Evolutionary conservation across 2,113 vertebrate species (phyloP).

Genomic region (Phaethornis superciliosus): DNA sequence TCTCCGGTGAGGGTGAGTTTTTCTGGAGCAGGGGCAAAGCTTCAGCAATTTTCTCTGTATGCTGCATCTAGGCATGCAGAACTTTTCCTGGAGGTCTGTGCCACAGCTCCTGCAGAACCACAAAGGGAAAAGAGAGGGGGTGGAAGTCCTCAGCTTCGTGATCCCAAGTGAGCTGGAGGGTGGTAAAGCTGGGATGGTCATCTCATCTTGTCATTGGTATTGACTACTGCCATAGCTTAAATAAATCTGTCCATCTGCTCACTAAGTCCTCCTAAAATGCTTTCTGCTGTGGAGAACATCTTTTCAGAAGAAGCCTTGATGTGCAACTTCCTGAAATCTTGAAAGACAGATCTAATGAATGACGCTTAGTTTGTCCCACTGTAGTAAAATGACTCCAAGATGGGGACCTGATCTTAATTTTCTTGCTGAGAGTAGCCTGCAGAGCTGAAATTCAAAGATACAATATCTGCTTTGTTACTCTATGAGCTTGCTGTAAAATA

Average conservation of each 20-base stretch:
- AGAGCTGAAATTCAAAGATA: constrained; percentile 54
- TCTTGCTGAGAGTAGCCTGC: constrained; percentile 43
- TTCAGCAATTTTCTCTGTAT: neutral
- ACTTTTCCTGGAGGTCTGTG: neutral
- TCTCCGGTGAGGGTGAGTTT: neutral
- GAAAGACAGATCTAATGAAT: constrained; percentile 2
- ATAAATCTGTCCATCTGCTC: neutral
- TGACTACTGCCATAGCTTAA: neutral
- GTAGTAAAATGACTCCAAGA: constrained; percentile 44
- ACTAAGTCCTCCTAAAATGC: neutral
- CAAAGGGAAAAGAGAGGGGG: fast-evolving
- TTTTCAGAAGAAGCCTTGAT: neutral
- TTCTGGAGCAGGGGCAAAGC: neutral
- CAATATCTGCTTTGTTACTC: constrained; percentile 75
- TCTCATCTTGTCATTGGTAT: neutral
- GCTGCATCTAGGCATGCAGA: neutral
- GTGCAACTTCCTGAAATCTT: neutral
- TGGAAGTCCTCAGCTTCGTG: neutral
- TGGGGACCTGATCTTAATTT: constrained; percentile 38
- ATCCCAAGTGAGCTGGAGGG: neutral
- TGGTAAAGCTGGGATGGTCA: neutral
- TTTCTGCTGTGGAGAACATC: neutral
- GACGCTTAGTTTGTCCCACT: neutral
- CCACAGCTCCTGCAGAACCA: neutral
- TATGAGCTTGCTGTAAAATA: constrained; percentile 68